Evolutionary conservation across 2,797 vertebrate species (phyloP).

Genomic region (Sebastes paucispinis): DNA sequence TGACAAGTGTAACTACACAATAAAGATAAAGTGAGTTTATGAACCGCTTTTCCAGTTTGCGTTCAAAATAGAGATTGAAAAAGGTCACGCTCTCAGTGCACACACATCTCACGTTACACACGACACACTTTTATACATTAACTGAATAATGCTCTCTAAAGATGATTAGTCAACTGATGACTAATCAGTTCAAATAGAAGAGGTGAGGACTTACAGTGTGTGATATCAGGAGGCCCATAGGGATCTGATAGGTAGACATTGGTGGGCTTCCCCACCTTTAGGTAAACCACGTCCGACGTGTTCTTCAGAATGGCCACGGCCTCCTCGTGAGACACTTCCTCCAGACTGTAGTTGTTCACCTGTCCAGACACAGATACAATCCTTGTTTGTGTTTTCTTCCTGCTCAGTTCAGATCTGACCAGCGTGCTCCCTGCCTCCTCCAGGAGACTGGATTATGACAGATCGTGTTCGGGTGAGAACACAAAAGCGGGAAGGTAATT

Average conservation of each 20-base stretch:
- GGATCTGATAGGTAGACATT: conserved; percentile 96
- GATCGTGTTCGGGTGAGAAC: conserved; percentile 59
- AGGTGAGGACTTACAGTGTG: conserved; percentile 89
- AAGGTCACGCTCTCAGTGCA: not conserved
- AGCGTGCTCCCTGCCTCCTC: conserved; percentile 2
- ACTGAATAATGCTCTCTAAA: not conserved
- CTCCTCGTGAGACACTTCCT: conserved; percentile 97
- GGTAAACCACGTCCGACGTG: conserved; percentile 93
- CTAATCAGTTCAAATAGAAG: not conserved
- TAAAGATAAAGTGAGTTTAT: not conserved
- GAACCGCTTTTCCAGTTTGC: not conserved
- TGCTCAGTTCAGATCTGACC: conserved; percentile 29
- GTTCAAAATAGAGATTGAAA: not conserved
- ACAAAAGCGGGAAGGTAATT: conserved; percentile 61
- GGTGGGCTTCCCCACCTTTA: conserved; percentile 96
- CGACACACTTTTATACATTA: not conserved
- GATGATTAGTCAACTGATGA: not conserved
- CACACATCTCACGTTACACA: not conserved
- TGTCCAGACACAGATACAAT: conserved; percentile 58
- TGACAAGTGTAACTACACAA: not conserved
- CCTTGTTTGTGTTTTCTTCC: conserved; percentile 5
- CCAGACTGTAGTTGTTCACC: conserved; percentile 98
- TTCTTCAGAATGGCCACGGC: conserved; percentile 97
- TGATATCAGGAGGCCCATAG: conserved; percentile 96
- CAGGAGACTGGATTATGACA: conserved; percentile 65